Conservation (phyloP, 2,888 invertebrate species). For the Tanaodytes sp. region DNA sequence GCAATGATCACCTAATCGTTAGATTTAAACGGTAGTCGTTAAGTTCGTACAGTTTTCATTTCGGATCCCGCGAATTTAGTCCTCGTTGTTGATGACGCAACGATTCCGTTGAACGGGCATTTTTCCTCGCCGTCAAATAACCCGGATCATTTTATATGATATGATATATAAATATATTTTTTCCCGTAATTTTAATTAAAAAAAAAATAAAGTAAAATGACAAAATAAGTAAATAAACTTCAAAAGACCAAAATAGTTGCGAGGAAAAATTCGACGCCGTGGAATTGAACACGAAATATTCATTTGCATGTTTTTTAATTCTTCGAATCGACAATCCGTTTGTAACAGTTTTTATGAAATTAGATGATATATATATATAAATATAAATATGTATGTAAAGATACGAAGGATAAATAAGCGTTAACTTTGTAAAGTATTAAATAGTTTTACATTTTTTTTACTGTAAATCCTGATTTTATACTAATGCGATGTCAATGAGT, state of each 20-base stretch:
- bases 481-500: not conserved
- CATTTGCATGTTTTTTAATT: not conserved
- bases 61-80: slow-evolving; percentile 28
- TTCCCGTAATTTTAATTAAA: not conserved
- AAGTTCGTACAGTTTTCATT: slow-evolving; percentile 38
- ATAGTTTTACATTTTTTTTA: slow-evolving; percentile 53
- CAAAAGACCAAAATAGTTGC: no score
- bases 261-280: not conserved
- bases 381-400: slow-evolving; percentile 19
- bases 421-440: slow-evolving; percentile 59
- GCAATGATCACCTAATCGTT: slow-evolving; percentile 51
- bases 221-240: no score
- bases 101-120: not conserved
- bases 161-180: no score
- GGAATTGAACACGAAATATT: not conserved
- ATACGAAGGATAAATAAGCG: no score
- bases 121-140: not conserved
- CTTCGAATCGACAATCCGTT: not conserved
- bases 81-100: not conserved
- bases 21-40: slow-evolving; percentile 38
- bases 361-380: slow-evolving; percentile 13
- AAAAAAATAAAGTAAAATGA: not conserved
- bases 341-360: not conserved
- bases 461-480: slow-evolving; percentile 16
- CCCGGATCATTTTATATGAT: no score